Percentiles rank a stretch among this genome's conserved stretches.
phyloP scores from a whole-genome alignment of 2,113 vertebrate species.

The Myiagra hebetior region DNA sequence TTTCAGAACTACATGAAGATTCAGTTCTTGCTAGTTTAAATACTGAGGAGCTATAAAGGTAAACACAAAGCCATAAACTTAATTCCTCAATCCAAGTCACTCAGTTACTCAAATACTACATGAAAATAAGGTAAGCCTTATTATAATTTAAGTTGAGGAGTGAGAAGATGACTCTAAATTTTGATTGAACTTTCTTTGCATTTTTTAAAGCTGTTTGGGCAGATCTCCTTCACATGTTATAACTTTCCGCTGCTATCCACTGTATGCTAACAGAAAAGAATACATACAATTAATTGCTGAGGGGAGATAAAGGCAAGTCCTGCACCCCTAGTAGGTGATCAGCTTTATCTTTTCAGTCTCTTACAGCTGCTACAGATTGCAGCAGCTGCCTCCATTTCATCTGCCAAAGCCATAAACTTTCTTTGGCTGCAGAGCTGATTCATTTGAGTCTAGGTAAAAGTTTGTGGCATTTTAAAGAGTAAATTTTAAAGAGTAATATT shows the following conservation, averaged over 20 bases:
- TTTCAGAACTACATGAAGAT: not conserved
- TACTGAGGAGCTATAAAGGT: not conserved
- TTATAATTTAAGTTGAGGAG: not conserved
- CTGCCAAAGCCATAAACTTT: not conserved
- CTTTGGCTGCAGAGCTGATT: not conserved
- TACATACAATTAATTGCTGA: not conserved
- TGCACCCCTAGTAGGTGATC: rapidly evolving
- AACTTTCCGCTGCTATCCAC: not conserved
- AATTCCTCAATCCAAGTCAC: not conserved
- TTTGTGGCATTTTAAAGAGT: not conserved
- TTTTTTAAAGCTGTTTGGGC: not conserved
- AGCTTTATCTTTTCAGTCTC: not conserved
- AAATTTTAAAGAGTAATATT: not conserved
- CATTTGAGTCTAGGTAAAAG: not conserved
- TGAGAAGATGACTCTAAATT: not conserved
- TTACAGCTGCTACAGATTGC: not conserved
- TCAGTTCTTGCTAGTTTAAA: not conserved
- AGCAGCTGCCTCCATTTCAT: not conserved
- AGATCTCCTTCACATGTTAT: not conserved
- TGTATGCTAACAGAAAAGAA: not conserved
- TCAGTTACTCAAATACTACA: not conserved
- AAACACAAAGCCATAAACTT: not conserved
- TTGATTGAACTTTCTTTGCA: not conserved
- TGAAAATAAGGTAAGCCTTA: not conserved
- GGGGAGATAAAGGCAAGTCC: not conserved